Base-by-base conservation (phyloP, 2,113 vertebrate species). In the Lasiurus cinereus region DNA sequence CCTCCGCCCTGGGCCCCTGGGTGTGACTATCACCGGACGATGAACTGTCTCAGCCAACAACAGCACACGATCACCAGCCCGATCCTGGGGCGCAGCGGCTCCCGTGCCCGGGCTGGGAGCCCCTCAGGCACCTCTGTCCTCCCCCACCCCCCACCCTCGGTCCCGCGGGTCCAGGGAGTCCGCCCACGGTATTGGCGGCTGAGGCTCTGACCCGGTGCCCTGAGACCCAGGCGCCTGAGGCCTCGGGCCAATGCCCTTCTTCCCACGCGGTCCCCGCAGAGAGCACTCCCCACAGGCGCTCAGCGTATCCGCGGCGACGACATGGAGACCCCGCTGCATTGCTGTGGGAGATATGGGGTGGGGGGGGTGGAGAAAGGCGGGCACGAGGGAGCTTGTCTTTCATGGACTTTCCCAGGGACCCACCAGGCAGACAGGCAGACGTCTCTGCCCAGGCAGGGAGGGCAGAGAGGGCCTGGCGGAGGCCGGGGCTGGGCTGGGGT, bases 191-290 rank as follows among this genome's bases (percentile, higher is more conserved):
- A 8, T 3, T 5, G 15, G 36, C 10, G 0, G 3, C 64, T 8
- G 13, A 14, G 31, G 27, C 4, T 4, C 69, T 2, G 46, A 74
- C 21, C 16, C 1, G 0, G 33, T 18, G 8, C 52, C 24, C 0
- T 0, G 27, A 69, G 46, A 33, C 1, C 46, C 0, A 0, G 46
- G 4, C 2, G 10, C 54, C 4, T 2, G 0, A 1, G 1, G 77
- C 33, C 21, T 2, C 76, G 10, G 15, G 21, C 1, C 0, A 5
- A 8, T 12, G 10, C 5, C 9, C 5, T n/a, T 5, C 54, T 31
- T 64, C 76, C 14, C 7, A 4, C 3, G 56, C 6, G 59, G 16
- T 4, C 46, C 80, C 67, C 59, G 31, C 36, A 56, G 19, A 46
- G 7, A 29, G 7, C 67, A 74, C 46, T 48, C 21, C 27, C 29